phyloP scores from a whole-genome alignment of 2,113 vertebrate species.

The Cynocephalus volans region DNA sequence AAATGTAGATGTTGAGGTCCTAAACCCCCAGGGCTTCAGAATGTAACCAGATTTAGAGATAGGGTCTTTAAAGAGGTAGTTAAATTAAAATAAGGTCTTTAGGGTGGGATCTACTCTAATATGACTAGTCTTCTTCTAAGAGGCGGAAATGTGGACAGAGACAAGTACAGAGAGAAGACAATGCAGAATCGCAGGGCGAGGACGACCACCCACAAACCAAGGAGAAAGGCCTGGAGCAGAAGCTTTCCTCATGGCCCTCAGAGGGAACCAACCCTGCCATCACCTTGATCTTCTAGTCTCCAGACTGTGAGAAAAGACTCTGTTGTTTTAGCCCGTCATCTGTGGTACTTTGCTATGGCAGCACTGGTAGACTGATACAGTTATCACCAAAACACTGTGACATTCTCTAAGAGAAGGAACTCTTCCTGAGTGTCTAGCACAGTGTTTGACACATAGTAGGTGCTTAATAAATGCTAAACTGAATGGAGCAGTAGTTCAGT shows the following conservation, averaged over 20 bases:
- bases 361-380: not conserved
- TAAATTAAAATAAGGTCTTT: constrained; percentile 29
- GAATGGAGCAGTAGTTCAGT: not conserved
- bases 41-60: not conserved
- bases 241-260: not conserved
- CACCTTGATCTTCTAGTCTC: not conserved
- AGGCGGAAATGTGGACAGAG: not conserved
- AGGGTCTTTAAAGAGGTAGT: not conserved
- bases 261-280: not conserved
- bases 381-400: not conserved
- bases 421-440: not conserved
- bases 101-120: not conserved
- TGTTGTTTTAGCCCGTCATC: not conserved
- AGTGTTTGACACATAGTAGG: not conserved
- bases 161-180: not conserved
- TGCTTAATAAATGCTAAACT: not conserved
- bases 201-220: not conserved
- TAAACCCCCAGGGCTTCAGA: not conserved
- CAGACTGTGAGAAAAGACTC: not conserved
- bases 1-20: not conserved
- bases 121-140: not conserved
- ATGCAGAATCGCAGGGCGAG: not conserved
- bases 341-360: not conserved
- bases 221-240: not conserved
- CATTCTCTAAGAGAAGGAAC: not conserved